Evolutionary conservation across 2,113 vertebrate species (phyloP), one percentile per base, ranked within the genome.

Genomic region (Oreochromis spilurus): DNA sequence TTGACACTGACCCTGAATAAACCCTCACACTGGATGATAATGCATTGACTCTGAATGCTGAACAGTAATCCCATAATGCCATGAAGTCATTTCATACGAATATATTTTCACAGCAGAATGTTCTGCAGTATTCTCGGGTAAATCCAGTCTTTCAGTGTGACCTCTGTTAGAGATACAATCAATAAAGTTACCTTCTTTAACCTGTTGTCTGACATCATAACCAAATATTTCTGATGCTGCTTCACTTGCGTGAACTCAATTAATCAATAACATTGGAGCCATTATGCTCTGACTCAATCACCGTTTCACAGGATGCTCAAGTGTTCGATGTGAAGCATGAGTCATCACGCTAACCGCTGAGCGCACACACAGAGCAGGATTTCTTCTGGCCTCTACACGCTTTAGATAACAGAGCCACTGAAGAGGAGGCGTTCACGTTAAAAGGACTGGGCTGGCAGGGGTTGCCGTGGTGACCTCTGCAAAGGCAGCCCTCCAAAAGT

Each of bases 401-500:
- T 84, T 52, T 29, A 72, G 82, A 82, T 70, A 83, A 84, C 83
- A 75, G 45, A 31, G 36, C 16, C 62, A 85, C 88, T 89, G 81
- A 89, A 82, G 90, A 88, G 91, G 88, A 90, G 88, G 90, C 84
- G 85, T 83, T 67, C 58, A 60, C 58, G 17, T 86, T 92, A 88
- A 93, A 92, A 91, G 88, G 89, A 91, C 78, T 89, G 88, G 89
- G 85, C 88, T 83, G 89, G 83, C 79, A 80, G 88, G 81, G 82
- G 93, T 94, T 91, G 93, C 93, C 89, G 93, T 93, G 91, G 88
- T 70, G 87, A 95, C 86, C 89, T n/a, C 75, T 52, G 83, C 77
- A 79, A 79, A 83, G 72, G 81, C 84, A 87, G 87, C 87, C 83
- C 87, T 90, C 84, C 82, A 85, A 57, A 81, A 75, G 52, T 86